Evolutionary conservation across 1,140 invertebrate genomes (phyloP).

Genomic region (Pogonomyrmex barbatus): DNA sequence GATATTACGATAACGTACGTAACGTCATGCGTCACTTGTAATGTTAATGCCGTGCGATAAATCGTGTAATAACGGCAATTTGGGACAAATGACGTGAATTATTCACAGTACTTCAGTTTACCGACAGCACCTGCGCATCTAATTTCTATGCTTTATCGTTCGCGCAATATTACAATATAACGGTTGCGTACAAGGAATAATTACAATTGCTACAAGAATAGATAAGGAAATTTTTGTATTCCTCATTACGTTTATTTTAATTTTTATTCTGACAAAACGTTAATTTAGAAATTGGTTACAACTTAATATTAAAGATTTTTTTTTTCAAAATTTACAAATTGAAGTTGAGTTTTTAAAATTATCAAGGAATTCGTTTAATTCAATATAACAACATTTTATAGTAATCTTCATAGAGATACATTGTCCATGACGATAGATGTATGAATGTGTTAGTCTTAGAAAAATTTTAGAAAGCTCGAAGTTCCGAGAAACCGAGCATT

Average conservation of each 20-base stretch:
- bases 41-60: slow-evolving; percentile 23
- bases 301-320: neutral
- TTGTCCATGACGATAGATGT: neutral
- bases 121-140: neutral
- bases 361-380: neutral
- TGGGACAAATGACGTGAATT: slow-evolving; percentile 11
- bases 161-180: slow-evolving; percentile 10
- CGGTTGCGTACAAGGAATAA: neutral
- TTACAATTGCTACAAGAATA: neutral
- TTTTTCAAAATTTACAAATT: neutral
- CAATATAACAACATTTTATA: neutral
- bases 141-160: slow-evolving; percentile 9
- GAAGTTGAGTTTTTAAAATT: neutral
- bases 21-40: slow-evolving; percentile 22
- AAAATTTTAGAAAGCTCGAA: neutral
- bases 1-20: slow-evolving; percentile 3
- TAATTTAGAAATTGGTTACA: neutral
- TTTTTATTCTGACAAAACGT: neutral
- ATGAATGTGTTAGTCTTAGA: neutral
- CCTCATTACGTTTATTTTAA: neutral
- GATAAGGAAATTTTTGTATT: neutral
- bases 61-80: slow-evolving; percentile 29
- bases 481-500: neutral
- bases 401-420: neutral
- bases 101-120: slow-evolving; percentile 31